Evolutionary conservation across 2,797 vertebrate genomes (phyloP), one percentile per base, ranked within the genome.

Genomic region (Macrochelys suwanniensis): DNA sequence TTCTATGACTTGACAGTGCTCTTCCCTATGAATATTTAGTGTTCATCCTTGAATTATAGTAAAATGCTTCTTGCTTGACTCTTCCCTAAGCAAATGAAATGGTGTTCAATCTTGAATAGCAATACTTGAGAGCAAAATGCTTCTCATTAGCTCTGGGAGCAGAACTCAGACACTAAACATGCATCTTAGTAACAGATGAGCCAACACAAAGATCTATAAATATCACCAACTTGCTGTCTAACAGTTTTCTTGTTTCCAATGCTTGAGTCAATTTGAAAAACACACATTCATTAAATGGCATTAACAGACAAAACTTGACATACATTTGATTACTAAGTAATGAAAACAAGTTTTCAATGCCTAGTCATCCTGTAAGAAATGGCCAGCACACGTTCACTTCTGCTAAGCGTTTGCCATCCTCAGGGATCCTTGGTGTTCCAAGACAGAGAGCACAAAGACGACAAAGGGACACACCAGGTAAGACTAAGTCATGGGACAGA

Each of bases 61-160:
- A 61, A 31, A 74, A 23, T 74, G 68, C 5, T 74, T 74, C n/a
- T 74, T 74, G 37, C 68, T 82, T 57, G 61, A 4, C 74, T 90
- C 71, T 31, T 88, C n/a, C 56, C 45, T 6, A 37, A 93, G 59
- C 33, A 89, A 96, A 91, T 4, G 26, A 0, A 78, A 50, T 9
- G 17, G 76, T 11, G 16, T 11, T 78, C 47, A 19, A 19, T 78
- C 28, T 78, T 78, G 15, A 42, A 76, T 25, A 47, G 42, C 23
- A 2, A 80, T 71, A 89, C 45, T 42, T n/a, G 92, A 28, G 82
- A 94, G 89, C 59, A 94, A 92, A 47, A 0, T 6, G 87, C 61
- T 95, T 91, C 88, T 85, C 37, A 89, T 77, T 79, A 92, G 49
- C 56, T 53, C 91, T 83, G 84, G 68, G 53, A 94, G 82, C 80